Conservation (phyloP, 2,113 vertebrate genomes). For the Heptranchias perlo region DNA sequence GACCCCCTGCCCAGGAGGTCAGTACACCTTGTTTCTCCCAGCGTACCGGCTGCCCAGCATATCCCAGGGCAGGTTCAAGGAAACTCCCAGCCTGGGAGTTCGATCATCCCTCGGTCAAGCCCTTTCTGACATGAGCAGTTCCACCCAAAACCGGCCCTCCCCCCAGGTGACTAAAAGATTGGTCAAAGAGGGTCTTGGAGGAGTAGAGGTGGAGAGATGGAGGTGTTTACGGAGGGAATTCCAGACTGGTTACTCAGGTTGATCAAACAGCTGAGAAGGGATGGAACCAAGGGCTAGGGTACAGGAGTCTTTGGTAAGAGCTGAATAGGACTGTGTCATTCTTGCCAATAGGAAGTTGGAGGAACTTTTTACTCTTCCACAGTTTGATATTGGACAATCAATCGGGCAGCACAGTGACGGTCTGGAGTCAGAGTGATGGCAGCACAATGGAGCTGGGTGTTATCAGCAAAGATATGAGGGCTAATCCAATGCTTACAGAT, state of each 20-base stretch:
- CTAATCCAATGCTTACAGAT: too few relatives aligned
- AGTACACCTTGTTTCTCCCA: neutral
- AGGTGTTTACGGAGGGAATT: neutral
- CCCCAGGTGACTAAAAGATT: too few relatives aligned
- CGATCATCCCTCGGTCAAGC: neutral
- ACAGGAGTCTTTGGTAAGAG: neutral
- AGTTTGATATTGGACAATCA: too few relatives aligned
- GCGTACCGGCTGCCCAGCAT: neutral
- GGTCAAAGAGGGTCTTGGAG: too few relatives aligned
- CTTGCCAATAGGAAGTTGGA: neutral
- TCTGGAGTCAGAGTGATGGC: too few relatives aligned
- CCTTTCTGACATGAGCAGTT: too few relatives aligned
- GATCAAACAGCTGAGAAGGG: neutral
- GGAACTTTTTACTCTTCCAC: too few relatives aligned
- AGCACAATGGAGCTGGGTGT: too few relatives aligned
- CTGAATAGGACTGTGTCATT: neutral
- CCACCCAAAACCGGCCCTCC: too few relatives aligned
- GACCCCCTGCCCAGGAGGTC: neutral
- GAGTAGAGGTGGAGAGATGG: neutral
- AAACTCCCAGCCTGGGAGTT: neutral
- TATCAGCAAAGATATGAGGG: too few relatives aligned
- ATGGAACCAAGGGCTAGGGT: too few relatives aligned
- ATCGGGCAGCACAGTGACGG: too few relatives aligned
- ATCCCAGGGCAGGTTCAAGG: neutral
- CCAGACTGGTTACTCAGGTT: neutral